Conservation (phyloP, 1,140 invertebrate genomes). For the Drosophila ironensis region DNA sequence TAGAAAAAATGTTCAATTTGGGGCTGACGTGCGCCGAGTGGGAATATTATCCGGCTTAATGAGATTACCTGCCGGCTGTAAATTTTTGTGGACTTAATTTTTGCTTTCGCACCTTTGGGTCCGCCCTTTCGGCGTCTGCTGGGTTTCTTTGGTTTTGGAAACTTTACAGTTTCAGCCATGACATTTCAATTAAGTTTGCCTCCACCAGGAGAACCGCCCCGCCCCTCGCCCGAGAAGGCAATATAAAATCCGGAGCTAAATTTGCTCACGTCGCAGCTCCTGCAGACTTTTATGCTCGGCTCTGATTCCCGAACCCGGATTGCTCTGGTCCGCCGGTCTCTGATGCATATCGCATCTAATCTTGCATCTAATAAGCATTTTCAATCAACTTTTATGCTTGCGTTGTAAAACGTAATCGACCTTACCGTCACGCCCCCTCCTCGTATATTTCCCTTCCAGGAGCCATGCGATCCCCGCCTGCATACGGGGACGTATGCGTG, state of each 20-base stretch:
- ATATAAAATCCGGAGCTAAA: slow-evolving; percentile 51
- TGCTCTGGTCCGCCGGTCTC: slow-evolving; percentile 34
- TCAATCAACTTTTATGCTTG: slow-evolving; percentile 82
- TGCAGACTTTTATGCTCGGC: slow-evolving; percentile 62
- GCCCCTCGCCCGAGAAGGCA: background rate
- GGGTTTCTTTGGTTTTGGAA: slow-evolving; percentile 43
- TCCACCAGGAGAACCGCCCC: background rate
- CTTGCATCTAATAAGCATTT: slow-evolving; percentile 82
- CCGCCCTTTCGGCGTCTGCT: background rate
- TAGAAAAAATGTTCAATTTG: slow-evolving; percentile 64
- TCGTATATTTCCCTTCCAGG: slow-evolving; percentile 1
- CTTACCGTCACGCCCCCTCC: slow-evolving; percentile 46
- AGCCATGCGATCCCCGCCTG: slow-evolving; percentile 28
- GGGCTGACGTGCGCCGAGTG: slow-evolving; percentile 41
- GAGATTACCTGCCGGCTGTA: slow-evolving; percentile 68
- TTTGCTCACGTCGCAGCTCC: slow-evolving; percentile 69
- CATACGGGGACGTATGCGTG: background rate
- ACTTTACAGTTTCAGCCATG: slow-evolving; percentile 60
- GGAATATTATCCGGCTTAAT: slow-evolving; percentile 67
- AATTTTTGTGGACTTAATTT: slow-evolving; percentile 62
- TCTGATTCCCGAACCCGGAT: slow-evolving; percentile 62
- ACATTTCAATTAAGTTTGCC: slow-evolving; percentile 74
- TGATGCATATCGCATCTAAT: slow-evolving; percentile 77
- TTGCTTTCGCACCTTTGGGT: slow-evolving; percentile 39
- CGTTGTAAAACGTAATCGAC: slow-evolving; percentile 81